These are phyloP conservation scores for Himalopsyche tibetana DNA, from an alignment of 2,888 invertebrate species.

Conservation along the genomic window DNA sequence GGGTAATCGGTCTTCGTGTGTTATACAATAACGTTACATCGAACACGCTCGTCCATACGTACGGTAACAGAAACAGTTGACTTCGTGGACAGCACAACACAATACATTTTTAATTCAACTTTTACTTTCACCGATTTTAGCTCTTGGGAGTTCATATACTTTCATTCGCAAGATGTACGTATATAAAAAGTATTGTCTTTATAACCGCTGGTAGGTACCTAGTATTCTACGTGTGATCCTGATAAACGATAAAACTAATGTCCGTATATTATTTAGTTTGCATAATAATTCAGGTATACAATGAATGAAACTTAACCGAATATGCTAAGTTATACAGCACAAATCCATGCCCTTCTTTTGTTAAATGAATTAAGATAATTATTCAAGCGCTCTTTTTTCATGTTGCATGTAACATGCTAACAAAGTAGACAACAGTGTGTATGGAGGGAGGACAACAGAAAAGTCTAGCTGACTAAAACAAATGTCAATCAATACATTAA, in stretches of 20 bases:
- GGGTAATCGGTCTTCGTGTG: not conserved
- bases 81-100: not conserved
- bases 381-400: too few relatives aligned
- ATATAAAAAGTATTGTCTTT: not conserved
- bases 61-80: not conserved
- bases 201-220: not conserved
- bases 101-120: conserved; percentile 39
- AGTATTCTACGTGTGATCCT: not conserved
- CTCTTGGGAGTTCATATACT: conserved; percentile 51
- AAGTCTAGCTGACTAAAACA: too few relatives aligned
- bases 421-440: too few relatives aligned
- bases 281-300: too few relatives aligned
- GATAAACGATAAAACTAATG: not conserved
- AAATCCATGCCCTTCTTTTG: too few relatives aligned
- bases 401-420: too few relatives aligned
- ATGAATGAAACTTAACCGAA: too few relatives aligned
- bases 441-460: too few relatives aligned
- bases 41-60: not conserved
- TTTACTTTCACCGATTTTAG: conserved; percentile 54
- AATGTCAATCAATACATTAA: too few relatives aligned
- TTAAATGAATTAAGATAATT: too few relatives aligned
- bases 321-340: too few relatives aligned
- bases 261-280: too few relatives aligned
- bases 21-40: conserved; percentile 1
- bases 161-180: conserved; percentile 51